Evolutionary conservation across 2,797 vertebrate genomes (phyloP), one percentile per base, ranked within the genome.

Genomic region (Ctenochaetus hawaiiensis): DNA sequence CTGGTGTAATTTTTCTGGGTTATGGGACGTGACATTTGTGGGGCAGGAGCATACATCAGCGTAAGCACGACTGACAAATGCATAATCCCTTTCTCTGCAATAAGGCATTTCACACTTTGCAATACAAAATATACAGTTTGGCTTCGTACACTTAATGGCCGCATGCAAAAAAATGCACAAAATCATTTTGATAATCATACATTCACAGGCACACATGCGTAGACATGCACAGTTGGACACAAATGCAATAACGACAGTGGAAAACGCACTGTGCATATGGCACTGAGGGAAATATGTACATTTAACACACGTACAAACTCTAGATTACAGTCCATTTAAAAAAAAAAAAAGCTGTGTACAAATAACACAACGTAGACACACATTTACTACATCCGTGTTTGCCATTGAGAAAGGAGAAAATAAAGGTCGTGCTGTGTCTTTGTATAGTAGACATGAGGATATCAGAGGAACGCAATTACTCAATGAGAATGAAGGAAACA

Each of bases 11-110:
- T 97, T 97, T 95, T 95, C 95, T 95, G 93, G 91, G 93, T 97
- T 98, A 97, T 96, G 91, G 83, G 84, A 96, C 96, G 95, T 96
- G 96, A 96, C 94, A 89, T 97, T 97, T 97, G 96, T 96, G 95
- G 96, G 94, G 94, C 94, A 96, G 91, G 77, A 89, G 91, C 93
- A 96, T 95, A 93, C 87, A 96, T 97, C 96, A 96, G 80, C 91
- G 93, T 96, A 96, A 96, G 95, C 56, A 71, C 91, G 92, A 95
- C 90, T 96, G 97, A 96, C 96, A 97, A 97, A 97, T 95, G 94
- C 91, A 91, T 95, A 95, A 96, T 94, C 93, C 90, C 81, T 96
- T 95, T 94, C 93, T 88, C 78, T 83, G 88, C 89, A 89, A 93
- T 93, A 84, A 79, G 87, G 81, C 67, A 47, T 84, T 91, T 93